phyloP scores from a whole-genome alignment of 2,113 vertebrate species.

The Centrocercus urophasianus region DNA sequence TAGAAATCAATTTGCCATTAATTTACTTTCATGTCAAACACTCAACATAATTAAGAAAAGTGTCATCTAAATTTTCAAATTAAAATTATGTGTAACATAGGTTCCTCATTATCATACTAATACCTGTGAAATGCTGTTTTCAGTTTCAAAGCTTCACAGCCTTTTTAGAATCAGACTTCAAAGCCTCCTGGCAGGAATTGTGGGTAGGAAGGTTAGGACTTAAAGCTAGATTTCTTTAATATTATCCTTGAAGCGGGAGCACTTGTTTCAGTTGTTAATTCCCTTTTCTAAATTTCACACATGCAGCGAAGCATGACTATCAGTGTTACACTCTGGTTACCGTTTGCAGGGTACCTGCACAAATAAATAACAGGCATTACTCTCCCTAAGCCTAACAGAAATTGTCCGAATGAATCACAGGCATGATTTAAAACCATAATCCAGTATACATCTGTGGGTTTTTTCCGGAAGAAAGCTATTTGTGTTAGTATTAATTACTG shows the following conservation, averaged over 20 bases:
- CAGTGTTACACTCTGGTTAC: background rate
- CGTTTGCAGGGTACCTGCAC: background rate
- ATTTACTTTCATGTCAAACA: conserved; percentile 70
- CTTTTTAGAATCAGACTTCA: conserved; percentile 44
- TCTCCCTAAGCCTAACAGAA: background rate
- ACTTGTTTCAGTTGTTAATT: conserved; percentile 11
- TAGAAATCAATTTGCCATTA: conserved; percentile 59
- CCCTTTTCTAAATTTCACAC: conserved; percentile 34
- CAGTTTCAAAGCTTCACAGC: conserved; percentile 1
- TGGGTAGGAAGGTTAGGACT: conserved; percentile 54
- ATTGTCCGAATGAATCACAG: background rate
- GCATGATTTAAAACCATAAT: background rate
- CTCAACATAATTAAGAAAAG: conserved; percentile 64
- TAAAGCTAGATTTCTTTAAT: conserved; percentile 55
- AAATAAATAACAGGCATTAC: background rate
- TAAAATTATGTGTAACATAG: conserved; percentile 47
- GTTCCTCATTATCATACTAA: conserved; percentile 59
- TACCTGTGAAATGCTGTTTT: conserved; percentile 53
- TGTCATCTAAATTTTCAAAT: conserved; percentile 69
- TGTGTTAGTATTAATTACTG: conserved; percentile 44
- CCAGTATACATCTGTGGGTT: background rate
- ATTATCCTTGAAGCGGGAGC: background rate
- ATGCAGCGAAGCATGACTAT: background rate
- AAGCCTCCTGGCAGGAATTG: conserved; percentile 51
- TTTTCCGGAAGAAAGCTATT: background rate